Evolutionary conservation across 2,888 invertebrate species (phyloP).

Genomic region (Apamea monoglypha): DNA sequence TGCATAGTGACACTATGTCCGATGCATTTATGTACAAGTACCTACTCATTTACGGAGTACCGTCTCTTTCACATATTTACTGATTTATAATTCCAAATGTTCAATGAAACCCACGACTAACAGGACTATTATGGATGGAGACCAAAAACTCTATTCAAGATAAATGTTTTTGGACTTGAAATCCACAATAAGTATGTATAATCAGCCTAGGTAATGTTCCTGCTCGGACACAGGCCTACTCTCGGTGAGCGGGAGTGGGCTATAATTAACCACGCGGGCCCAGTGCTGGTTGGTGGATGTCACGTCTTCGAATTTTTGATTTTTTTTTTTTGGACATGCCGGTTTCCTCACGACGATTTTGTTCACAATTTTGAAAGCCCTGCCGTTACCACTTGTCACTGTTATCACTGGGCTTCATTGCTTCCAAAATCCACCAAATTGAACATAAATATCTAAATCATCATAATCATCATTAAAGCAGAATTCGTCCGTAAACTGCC

Average conservation of each 20-base stretch:
- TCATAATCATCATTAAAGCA: constrained; percentile 9
- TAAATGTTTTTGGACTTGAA: not conserved
- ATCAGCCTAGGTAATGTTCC: not conserved
- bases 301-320: not conserved
- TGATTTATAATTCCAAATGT: not conserved
- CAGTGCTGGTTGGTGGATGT: not conserved
- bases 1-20: constrained; percentile 2
- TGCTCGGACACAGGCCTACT: not conserved
- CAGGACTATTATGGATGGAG: not conserved
- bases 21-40: not conserved
- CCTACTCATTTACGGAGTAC: not conserved
- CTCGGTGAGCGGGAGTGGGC: not conserved
- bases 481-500: constrained; percentile 6
- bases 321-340: too few species aligned
- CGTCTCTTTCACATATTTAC: not conserved
- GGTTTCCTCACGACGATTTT: too few species aligned
- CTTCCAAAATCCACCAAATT: not conserved
- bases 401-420: not conserved
- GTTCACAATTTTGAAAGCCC: too few species aligned
- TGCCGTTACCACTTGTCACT: too few species aligned
- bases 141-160: not conserved
- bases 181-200: not conserved
- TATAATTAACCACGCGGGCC: not conserved
- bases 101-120: not conserved
- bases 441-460: constrained; percentile 5